Conservation (phyloP, 2,113 vertebrate species). For the Thomomys bottae region DNA sequence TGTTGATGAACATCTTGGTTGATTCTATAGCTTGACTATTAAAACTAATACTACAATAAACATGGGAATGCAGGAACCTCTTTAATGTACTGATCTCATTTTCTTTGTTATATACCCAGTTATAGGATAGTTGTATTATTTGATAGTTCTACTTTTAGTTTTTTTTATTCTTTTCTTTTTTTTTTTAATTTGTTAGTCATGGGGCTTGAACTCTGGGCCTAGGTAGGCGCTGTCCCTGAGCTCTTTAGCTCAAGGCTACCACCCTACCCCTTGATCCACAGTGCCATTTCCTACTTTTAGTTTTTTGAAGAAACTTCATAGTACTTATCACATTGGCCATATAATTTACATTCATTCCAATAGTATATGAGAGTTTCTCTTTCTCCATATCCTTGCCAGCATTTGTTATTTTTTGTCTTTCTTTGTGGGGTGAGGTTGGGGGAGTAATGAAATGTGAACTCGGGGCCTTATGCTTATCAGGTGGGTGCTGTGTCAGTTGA, state of each 20-base stretch:
- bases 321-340: background rate
- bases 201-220: too few species aligned
- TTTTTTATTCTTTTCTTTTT: too few species aligned
- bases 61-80: background rate
- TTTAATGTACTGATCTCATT: background rate
- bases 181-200: too few species aligned
- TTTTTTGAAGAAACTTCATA: background rate
- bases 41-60: background rate
- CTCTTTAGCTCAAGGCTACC: too few species aligned
- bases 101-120: background rate
- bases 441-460: too few species aligned
- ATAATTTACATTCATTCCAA: background rate
- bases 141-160: background rate
- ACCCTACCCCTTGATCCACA: too few species aligned
- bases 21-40: background rate
- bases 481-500: too few species aligned
- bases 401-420: background rate
- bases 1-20: background rate
- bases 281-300: background rate
- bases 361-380: background rate
- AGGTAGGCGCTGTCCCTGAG: too few species aligned
- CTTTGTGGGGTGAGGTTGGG: background rate
- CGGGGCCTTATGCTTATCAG: too few species aligned
- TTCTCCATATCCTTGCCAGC: background rate
- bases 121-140: background rate